Conservation (phyloP, 2,888 invertebrate species). For the Limulus polyphemus region DNA sequence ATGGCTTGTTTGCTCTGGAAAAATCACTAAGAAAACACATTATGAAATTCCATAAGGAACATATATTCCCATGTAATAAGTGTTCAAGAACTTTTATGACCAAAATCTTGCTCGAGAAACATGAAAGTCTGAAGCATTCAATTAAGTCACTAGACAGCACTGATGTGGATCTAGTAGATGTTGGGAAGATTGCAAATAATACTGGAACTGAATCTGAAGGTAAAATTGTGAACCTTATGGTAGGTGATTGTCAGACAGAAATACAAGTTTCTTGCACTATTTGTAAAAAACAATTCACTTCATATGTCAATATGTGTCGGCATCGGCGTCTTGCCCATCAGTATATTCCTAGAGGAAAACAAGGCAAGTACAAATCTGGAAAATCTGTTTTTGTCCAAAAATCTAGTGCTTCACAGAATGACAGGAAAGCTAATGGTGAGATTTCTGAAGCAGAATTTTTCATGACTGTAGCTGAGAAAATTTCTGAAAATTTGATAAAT, state of each 20-base stretch:
- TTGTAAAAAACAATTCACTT: conserved; percentile 37
- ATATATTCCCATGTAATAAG: conserved; percentile 29
- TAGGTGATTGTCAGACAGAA: conserved; percentile 31
- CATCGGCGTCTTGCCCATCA: conserved; percentile 37
- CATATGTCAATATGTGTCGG: conserved; percentile 38
- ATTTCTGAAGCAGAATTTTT: conserved; percentile 46
- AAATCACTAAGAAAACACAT: conserved; percentile 31
- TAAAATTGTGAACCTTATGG: background rate
- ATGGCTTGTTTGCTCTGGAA: conserved; percentile 27
- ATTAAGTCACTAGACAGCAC: background rate
- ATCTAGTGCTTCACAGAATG: background rate
- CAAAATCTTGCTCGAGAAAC: conserved; percentile 45
- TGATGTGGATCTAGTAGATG: background rate
- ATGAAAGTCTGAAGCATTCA: conserved; percentile 32
- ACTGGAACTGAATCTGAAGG: background rate
- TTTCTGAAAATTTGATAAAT: conserved; percentile 66
- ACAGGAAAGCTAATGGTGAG: background rate
- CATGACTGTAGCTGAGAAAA: conserved; percentile 65
- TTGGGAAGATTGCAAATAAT: background rate
- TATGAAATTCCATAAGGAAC: conserved; percentile 27
- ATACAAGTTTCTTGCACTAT: conserved; percentile 39
- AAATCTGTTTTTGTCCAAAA: background rate
- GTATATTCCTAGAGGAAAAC: conserved; percentile 8
- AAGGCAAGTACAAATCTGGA: background rate
- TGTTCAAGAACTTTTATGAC: conserved; percentile 28